phyloP scores from a whole-genome alignment of 2,888 invertebrate species.

The Seladonia tumulorum region DNA sequence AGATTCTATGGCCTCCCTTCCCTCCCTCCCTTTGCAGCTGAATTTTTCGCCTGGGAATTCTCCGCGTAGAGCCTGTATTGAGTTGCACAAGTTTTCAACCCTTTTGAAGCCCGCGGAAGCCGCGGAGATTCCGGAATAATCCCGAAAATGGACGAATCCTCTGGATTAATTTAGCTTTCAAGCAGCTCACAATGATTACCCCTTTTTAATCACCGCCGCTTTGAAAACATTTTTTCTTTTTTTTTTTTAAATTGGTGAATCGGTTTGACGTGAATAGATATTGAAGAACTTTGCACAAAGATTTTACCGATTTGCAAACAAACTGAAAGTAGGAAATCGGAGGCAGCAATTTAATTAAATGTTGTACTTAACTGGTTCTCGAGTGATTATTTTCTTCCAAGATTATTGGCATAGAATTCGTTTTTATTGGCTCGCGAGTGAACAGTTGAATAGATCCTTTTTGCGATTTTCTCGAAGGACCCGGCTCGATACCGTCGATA shows the following conservation, averaged over 20 bases:
- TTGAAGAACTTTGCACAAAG: background rate
- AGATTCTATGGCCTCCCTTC: background rate
- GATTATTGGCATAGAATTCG: background rate
- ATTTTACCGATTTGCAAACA: background rate
- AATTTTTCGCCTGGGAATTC: background rate
- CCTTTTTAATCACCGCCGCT: background rate
- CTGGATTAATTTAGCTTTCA: background rate
- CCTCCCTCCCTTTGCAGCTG: background rate
- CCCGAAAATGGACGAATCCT: background rate
- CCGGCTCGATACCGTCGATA: background rate
- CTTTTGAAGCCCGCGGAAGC: background rate
- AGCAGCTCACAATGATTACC: background rate
- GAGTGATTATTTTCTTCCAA: background rate
- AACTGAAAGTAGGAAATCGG: too few relatives aligned
- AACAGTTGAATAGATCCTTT: background rate
- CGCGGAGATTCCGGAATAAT: background rate
- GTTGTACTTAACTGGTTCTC: background rate
- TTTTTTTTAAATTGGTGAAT: background rate
- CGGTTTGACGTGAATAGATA: too few relatives aligned
- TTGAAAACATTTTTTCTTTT: too few relatives aligned
- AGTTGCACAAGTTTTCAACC: background rate
- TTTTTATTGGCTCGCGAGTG: background rate
- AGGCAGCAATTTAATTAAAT: background rate
- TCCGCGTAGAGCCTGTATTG: background rate
- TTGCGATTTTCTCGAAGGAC: too few relatives aligned